Conservation (phyloP, 2,113 vertebrate genomes). For the Solea senegalensis region DNA sequence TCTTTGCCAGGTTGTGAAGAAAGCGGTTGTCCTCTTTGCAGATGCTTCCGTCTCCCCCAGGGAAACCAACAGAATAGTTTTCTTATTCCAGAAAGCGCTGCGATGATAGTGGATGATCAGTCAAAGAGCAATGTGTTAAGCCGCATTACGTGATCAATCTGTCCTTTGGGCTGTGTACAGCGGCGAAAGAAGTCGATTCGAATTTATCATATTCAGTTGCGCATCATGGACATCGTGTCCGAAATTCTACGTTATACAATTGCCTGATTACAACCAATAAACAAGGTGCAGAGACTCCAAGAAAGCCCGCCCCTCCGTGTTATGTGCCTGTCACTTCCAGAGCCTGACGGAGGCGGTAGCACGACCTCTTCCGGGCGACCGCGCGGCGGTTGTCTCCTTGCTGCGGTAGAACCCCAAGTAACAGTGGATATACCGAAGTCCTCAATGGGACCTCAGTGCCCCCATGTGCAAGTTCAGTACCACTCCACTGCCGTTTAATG, state of each 20-base stretch:
- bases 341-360: conserved; percentile 27
- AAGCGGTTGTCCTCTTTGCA: conserved; percentile 11
- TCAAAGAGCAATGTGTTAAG: neutral
- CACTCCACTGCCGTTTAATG: neutral
- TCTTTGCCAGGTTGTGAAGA: conserved; percentile 1
- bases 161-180: neutral
- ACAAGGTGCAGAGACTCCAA: conserved; percentile 11
- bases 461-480: conserved; percentile 11
- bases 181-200: neutral
- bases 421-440: conserved; percentile 7
- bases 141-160: fast-evolving
- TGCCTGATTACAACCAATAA: conserved; percentile 54
- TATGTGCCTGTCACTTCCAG: conserved; percentile 17
- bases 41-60: conserved; percentile 26
- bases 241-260: conserved; percentile 52
- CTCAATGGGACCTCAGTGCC: conserved; percentile 1
- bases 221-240: conserved; percentile 71
- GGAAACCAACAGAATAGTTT: neutral
- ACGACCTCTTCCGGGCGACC: conserved; percentile 50
- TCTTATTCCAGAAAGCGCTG: neutral
- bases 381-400: conserved; percentile 32
- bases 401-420: conserved; percentile 17
- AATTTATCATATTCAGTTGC: conserved; percentile 43
- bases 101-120: neutral
- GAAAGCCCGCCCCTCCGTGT: conserved; percentile 60